Evolutionary conservation across 2,797 vertebrate species (phyloP).

Genomic region (Halcyon badia): DNA sequence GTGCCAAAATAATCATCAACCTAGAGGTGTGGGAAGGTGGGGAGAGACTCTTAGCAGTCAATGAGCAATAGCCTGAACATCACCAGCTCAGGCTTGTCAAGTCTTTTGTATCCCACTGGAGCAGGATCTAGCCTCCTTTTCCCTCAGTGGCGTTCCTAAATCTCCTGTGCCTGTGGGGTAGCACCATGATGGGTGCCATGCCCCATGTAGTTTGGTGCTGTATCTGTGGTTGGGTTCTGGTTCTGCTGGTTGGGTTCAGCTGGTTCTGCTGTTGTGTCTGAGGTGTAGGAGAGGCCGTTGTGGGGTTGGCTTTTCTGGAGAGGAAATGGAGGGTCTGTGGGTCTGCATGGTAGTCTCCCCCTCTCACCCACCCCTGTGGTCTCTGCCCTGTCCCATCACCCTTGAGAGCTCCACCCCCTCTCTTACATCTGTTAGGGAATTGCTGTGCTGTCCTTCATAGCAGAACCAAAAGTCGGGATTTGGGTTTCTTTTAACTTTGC

Average conservation of each 20-base stretch:
- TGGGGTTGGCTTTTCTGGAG: neutral
- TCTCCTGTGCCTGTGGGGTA: neutral
- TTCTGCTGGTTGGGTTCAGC: neutral
- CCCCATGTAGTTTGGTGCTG: fast-evolving
- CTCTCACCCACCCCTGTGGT: fast-evolving
- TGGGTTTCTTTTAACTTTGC: neutral
- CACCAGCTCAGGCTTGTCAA: neutral
- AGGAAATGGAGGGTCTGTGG: neutral
- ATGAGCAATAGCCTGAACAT: neutral
- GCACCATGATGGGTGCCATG: neutral
- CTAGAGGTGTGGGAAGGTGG: neutral
- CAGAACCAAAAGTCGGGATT: neutral
- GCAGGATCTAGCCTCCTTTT: neutral
- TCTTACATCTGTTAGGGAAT: fast-evolving
- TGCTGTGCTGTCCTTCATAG: neutral
- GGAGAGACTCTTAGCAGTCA: neutral
- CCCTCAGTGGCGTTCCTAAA: neutral
- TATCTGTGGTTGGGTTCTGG: neutral
- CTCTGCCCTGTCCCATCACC: neutral
- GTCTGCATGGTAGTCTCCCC: neutral
- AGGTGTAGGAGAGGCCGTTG: neutral
- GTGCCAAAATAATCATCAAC: neutral
- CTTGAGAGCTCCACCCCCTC: neutral
- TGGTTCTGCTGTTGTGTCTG: neutral
- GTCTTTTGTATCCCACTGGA: neutral